Evolutionary conservation across 2,797 vertebrate species (phyloP).

Genomic region (Trichosurus vulpecula): DNA sequence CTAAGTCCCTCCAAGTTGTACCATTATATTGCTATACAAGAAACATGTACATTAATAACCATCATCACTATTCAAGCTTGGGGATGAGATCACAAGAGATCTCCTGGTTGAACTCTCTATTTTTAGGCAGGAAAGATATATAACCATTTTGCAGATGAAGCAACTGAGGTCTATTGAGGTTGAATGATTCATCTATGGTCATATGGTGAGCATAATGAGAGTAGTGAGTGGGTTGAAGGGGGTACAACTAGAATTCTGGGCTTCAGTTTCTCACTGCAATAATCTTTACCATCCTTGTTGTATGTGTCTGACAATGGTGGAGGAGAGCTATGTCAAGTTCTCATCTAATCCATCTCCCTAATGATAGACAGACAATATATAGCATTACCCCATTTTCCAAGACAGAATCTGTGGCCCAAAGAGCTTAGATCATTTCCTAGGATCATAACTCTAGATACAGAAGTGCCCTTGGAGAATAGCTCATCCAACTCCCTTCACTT

Average conservation of each 20-base stretch:
- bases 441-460: not conserved
- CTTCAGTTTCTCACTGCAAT: not conserved
- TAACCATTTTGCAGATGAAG: not conserved
- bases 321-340: not conserved
- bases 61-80: not conserved
- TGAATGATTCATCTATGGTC: not conserved
- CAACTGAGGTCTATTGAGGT: not conserved
- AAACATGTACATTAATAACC: not conserved
- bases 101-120: not conserved
- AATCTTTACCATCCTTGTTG: not conserved
- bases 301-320: not conserved
- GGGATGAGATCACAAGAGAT: not conserved
- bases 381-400: not conserved
- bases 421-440: not conserved
- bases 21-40: not conserved
- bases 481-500: constrained; percentile 4
- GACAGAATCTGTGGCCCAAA: not conserved
- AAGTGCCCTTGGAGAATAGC: constrained; percentile 23
- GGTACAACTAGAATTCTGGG: not conserved
- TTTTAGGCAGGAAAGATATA: not conserved
- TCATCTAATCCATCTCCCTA: not conserved
- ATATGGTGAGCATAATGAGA: not conserved
- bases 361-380: not conserved
- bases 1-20: not conserved
- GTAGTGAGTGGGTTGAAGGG: not conserved